Evolutionary conservation across 64 coral and sea anemone species (phyloP).

Genomic region (Trachythela sp.): DNA sequence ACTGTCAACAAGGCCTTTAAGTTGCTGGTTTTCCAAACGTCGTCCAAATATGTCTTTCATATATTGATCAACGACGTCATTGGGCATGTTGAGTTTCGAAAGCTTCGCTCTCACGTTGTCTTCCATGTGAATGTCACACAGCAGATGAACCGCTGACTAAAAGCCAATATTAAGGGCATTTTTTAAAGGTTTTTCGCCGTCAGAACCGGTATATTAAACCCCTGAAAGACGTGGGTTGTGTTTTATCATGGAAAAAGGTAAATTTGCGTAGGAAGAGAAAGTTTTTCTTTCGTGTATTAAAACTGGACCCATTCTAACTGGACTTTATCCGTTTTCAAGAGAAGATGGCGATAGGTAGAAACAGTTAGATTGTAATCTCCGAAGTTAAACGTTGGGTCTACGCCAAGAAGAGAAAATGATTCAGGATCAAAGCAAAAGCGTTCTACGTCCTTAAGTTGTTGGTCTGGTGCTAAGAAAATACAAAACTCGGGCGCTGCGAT

Average conservation of each 20-base stretch:
- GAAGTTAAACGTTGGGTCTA: not conserved
- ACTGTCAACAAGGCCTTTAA: slow-evolving; percentile 29
- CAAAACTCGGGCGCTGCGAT: not conserved
- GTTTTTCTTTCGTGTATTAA: not conserved
- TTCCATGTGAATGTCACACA: not conserved
- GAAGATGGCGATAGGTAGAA: not conserved
- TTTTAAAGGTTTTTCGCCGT: not conserved
- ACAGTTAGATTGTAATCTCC: slow-evolving; percentile 8
- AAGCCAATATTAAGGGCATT: not conserved
- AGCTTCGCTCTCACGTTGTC: not conserved
- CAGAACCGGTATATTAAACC: not conserved
- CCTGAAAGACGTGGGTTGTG: not conserved
- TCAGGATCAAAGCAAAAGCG: slow-evolving; percentile 1
- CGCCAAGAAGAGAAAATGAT: not conserved
- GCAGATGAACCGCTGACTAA: not conserved
- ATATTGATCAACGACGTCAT: slow-evolving; percentile 34
- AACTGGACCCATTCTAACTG: not conserved
- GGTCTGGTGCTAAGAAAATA: not conserved
- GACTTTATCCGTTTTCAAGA: not conserved
- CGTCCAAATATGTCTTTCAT: slow-evolving; percentile 31
- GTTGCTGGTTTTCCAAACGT: slow-evolving; percentile 22
- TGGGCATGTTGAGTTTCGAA: slow-evolving; percentile 35
- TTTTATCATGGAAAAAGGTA: not conserved
- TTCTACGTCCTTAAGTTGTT: not conserved
- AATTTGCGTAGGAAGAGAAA: not conserved